Base-by-base conservation (phyloP, 2,888 invertebrate species). In the Blastobasis adustella region DNA sequence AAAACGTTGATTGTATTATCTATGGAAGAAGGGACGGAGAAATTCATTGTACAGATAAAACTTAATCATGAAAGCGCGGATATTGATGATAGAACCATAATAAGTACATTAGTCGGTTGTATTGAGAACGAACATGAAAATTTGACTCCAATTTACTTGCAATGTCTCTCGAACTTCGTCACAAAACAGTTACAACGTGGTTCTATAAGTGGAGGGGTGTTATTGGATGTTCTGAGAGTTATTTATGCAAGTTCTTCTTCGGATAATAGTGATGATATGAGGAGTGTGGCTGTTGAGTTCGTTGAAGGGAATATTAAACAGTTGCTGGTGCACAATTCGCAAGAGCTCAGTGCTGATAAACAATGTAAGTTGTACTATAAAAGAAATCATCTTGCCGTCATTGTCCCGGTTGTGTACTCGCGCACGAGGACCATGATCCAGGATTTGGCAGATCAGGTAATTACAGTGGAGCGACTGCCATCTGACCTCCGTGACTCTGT, bases 101-200 rank as follows among this genome's bases (percentile, higher is more conserved):
- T 81, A 5, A 46, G 55, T 0, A 69, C 65, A 46, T 58, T 84
- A 2, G 54, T 80, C 4, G 56, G 76, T 3, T 71, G 58, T 4
- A 61, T 80, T 0, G 60, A 71, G 10, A 68, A 58, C 6, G 79
- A 76, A 51, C 78, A 76, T 45, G 83, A 83, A 45, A 80, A 68
- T 51, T 50, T 82, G 8, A 79, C 70, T 1, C 76, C 76, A 58
- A 66, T 82, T 10, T 85, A 81, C 58, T 65, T 87, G 52, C 61
- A 70, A 37, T 73, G 79, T 53, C 57, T 83, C 1, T 59, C 71
- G 2, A 66, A 67, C 41, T 79, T 71, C 37, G 61, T 82, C 0
- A 59, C 63, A 6, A 56, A 58, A 6, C 65, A 61, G 49, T 37
- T 79, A 8, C 57, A 51, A 5, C 57, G 52, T 0, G 46, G 49